A percentile compares a stretch with the other conserved stretches of the same genome.
Conservation (phyloP, 2,113 vertebrate genomes). For the Lophius piscatorius region DNA sequence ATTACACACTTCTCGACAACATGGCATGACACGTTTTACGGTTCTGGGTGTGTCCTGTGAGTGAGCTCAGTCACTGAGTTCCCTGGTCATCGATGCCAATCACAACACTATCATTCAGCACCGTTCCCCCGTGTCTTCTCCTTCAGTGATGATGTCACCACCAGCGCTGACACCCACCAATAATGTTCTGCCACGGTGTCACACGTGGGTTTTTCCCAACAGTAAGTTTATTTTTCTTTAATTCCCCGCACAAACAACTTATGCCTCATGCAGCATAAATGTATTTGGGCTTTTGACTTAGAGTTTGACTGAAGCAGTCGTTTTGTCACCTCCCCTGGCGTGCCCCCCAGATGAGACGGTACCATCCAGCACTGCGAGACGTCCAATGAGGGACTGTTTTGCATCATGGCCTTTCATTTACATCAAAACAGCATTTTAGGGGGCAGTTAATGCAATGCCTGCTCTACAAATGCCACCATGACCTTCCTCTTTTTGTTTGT, state of each 20-base stretch:
- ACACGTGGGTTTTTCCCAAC: constrained; percentile 47
- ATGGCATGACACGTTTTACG: constrained; percentile 33
- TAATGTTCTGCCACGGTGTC: constrained; percentile 49
- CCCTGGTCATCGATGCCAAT: constrained; percentile 63
- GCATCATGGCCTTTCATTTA: no score
- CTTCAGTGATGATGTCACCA: constrained; percentile 61
- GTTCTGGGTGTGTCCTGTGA: constrained; percentile 62
- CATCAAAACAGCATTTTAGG: no score
- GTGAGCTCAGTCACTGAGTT: constrained; percentile 59
- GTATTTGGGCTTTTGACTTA: constrained; percentile 7
- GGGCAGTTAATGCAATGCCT: no score
- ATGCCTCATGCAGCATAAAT: background rate
- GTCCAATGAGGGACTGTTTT: no score
- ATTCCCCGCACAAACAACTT: constrained; percentile 38
- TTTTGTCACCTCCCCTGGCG: constrained; percentile 18
- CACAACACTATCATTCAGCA: constrained; percentile 49
- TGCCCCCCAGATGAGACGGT: no score
- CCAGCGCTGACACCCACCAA: constrained; percentile 44
- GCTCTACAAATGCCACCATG: no score
- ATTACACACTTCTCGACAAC: constrained; percentile 14
- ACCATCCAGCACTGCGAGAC: no score
- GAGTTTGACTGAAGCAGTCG: constrained; percentile 15
- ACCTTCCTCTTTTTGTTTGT: no score
- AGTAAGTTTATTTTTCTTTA: no score
- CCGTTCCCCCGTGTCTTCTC: constrained; percentile 54